Evolutionary conservation across 2,113 vertebrate genomes (phyloP).

Genomic region (Ginglymostoma cirratum): DNA sequence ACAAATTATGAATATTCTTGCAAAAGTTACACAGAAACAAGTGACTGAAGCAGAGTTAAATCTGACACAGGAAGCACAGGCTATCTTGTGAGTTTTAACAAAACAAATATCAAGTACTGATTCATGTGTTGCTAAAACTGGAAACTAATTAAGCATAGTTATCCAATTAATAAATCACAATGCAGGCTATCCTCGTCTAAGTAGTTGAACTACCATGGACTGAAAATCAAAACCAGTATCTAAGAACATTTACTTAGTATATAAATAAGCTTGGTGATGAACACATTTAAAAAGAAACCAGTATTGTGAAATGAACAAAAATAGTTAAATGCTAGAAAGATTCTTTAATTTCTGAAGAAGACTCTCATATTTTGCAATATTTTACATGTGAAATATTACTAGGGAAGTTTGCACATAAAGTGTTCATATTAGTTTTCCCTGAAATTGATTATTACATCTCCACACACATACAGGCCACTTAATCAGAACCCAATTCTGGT

Average conservation of each 20-base stretch:
- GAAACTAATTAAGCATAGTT: neutral
- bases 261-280: neutral
- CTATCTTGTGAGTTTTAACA: neutral
- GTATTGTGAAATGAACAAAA: neutral
- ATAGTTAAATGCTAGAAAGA: neutral
- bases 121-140: slow-evolving; percentile 2
- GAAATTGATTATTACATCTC: neutral
- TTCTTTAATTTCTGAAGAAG: neutral
- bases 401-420: neutral
- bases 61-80: neutral
- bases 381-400: neutral
- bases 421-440: neutral
- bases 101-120: neutral
- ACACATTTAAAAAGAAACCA: neutral
- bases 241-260: neutral
- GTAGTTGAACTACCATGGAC: neutral
- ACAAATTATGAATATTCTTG: slow-evolving; percentile 34
- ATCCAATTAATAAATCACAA: neutral
- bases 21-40: neutral
- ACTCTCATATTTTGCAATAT: neutral
- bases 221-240: neutral
- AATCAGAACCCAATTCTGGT: neutral
- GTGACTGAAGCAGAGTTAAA: neutral
- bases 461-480: neutral
- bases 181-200: neutral